phyloP scores from a whole-genome alignment of 2,113 vertebrate species.

The Hydrochoerus hydrochaeris region DNA sequence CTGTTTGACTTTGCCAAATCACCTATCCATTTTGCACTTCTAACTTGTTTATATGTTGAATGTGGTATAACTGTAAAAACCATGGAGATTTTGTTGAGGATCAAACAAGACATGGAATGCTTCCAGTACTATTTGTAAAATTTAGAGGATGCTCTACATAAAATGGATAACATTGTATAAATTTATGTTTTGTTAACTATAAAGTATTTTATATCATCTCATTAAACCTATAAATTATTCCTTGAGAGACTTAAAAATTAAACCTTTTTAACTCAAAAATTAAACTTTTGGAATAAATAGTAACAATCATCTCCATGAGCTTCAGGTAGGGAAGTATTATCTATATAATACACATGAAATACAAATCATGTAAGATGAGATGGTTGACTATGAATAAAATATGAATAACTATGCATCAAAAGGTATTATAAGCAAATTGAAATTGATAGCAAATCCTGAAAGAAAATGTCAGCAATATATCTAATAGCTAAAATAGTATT shows the following conservation, averaged over 20 bases:
- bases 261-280: no score
- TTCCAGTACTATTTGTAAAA: conserved; percentile 27
- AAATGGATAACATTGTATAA: neutral
- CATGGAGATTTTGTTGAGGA: neutral
- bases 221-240: neutral
- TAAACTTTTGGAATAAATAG: neutral
- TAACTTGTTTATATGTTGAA: neutral
- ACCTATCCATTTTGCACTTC: neutral
- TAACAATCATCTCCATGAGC: neutral
- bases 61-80: neutral
- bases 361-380: neutral
- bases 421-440: neutral
- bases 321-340: neutral
- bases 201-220: neutral
- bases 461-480: neutral
- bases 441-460: neutral
- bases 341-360: neutral
- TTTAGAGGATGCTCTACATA: neutral
- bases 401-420: neutral
- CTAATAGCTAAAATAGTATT: neutral
- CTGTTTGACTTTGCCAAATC: conserved; percentile 38
- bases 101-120: neutral
- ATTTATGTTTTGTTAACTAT: conserved; percentile 1
- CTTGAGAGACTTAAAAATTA: neutral
- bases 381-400: neutral